Conservation (phyloP, 2,888 invertebrate genomes). For the Camptogramma bilineatum region DNA sequence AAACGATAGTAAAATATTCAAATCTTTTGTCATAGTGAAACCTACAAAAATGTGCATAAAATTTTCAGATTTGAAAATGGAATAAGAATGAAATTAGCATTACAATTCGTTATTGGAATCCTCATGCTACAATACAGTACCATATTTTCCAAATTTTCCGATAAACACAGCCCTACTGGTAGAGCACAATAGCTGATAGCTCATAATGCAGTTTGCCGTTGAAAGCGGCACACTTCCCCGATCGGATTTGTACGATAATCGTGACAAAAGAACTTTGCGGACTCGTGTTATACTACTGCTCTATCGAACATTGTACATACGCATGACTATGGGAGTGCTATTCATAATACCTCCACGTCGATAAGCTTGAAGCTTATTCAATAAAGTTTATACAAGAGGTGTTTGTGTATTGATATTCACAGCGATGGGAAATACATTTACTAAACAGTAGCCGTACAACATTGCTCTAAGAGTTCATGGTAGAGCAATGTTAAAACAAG, state of each 20-base stretch:
- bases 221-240: constrained; percentile 82
- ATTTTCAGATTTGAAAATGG: too few relatives aligned
- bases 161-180: constrained; percentile 46
- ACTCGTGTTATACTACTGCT: constrained; percentile 47
- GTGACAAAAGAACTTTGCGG: constrained; percentile 83
- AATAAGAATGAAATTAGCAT: too few relatives aligned
- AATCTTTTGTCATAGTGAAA: too few relatives aligned
- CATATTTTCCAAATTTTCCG: background rate
- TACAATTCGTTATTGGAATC: too few relatives aligned
- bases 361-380: constrained; percentile 44
- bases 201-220: constrained; percentile 83
- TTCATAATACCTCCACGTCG: constrained; percentile 52
- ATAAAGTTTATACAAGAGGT: constrained; percentile 28
- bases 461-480: too few relatives aligned
- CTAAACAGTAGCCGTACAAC: too few relatives aligned
- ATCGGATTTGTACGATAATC: constrained; percentile 85
- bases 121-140: too few relatives aligned
- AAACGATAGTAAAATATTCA: too few relatives aligned
- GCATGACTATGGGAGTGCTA: constrained; percentile 51
- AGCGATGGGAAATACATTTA: background rate
- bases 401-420: background rate
- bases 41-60: too few relatives aligned
- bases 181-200: constrained; percentile 77
- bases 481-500: too few relatives aligned
- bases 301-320: constrained; percentile 62